These are phyloP conservation scores for Rhadina sibilatrix DNA, from an alignment of 2,113 vertebrate genomes.

Conservation along the genomic window DNA sequence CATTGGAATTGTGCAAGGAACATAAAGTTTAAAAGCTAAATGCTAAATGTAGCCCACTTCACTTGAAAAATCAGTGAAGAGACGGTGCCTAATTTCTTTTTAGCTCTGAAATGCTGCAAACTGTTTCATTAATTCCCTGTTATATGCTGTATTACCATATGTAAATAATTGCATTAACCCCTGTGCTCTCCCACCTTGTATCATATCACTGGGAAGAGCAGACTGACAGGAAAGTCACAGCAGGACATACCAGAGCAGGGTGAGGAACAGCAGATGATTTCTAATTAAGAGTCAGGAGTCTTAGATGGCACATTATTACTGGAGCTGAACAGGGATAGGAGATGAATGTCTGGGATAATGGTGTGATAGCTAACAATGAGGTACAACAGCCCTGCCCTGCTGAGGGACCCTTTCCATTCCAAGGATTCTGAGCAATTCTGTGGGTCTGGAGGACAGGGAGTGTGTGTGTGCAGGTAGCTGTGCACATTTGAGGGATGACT, in stretches of 20 bases:
- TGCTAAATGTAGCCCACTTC: background rate
- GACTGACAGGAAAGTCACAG: constrained; percentile 38
- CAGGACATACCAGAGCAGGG: background rate
- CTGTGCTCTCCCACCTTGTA: constrained; percentile 18
- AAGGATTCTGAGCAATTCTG: background rate
- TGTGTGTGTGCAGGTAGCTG: accelerated
- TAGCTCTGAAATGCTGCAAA: background rate
- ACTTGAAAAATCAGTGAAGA: background rate
- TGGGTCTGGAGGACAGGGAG: background rate
- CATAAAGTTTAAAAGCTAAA: background rate
- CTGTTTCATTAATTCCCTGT: constrained; percentile 16
- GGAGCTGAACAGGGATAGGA: constrained; percentile 16
- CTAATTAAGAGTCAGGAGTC: constrained; percentile 46
- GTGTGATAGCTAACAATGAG: background rate
- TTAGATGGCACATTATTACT: constrained; percentile 16
- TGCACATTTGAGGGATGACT: background rate
- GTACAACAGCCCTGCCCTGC: background rate
- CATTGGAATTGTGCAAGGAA: background rate
- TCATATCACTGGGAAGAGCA: constrained; percentile 21
- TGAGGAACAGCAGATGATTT: constrained; percentile 16
- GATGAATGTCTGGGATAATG: background rate
- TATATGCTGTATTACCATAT: constrained; percentile 1
- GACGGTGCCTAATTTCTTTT: background rate
- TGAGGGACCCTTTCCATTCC: background rate
- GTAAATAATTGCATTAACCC: constrained; percentile 62